These are phyloP conservation scores for Bugula neritina DNA, from an alignment of 2,888 invertebrate species.

Conservation along the genomic window DNA sequence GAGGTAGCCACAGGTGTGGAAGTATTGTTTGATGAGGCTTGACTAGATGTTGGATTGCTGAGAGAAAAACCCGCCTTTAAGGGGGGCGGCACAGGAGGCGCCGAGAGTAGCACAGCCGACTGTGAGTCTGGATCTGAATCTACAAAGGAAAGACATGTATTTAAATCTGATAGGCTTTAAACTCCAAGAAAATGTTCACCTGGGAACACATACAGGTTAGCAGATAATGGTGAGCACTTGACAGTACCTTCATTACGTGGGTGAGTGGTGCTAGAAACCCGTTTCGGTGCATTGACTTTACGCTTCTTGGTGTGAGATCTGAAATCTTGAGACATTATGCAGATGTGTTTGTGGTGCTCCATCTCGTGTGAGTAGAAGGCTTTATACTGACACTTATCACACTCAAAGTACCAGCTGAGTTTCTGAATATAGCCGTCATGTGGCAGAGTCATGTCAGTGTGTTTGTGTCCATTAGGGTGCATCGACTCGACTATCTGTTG, in stretches of 20 bases:
- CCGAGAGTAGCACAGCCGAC: neutral
- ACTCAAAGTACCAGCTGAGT: slow-evolving; percentile 19
- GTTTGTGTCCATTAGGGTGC: neutral
- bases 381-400: slow-evolving; percentile 13
- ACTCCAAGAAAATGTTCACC: too few species aligned
- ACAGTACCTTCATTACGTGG: neutral
- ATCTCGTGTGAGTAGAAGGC: slow-evolving; percentile 13
- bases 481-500: slow-evolving; percentile 12
- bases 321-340: neutral
- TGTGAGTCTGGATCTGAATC: neutral
- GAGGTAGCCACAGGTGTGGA: neutral
- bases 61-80: neutral
- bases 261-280: neutral
- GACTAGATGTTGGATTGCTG: neutral
- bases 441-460: slow-evolving; percentile 20
- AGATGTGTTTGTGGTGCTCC: slow-evolving; percentile 4
- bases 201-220: too few species aligned
- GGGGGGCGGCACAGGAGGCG: neutral
- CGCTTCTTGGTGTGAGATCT: neutral
- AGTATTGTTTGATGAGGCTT: neutral
- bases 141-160: too few species aligned
- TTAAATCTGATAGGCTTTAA: too few species aligned
- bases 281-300: neutral
- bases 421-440: slow-evolving; percentile 16
- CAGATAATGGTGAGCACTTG: too few species aligned